Conservation (phyloP, 2,888 invertebrate species). For the Hirtodrosophila trivittata region DNA sequence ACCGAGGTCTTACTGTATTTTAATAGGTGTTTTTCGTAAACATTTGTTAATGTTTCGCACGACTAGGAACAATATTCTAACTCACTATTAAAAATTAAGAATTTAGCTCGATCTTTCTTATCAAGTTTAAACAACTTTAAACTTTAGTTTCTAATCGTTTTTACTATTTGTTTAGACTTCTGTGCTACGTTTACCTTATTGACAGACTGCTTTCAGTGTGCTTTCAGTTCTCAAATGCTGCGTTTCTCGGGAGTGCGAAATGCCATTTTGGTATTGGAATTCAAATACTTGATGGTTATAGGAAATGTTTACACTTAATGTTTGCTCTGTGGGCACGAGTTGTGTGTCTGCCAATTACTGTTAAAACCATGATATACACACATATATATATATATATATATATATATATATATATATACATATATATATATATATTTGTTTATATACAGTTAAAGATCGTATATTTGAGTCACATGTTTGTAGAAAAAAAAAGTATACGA, state of each 20-base stretch:
- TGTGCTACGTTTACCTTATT: too few species aligned
- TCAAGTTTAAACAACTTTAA: too few species aligned
- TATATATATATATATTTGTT: conserved; percentile 15
- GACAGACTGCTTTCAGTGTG: background rate
- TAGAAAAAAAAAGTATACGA: conserved; percentile 20
- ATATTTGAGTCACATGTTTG: conserved; percentile 52
- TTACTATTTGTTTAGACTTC: too few species aligned
- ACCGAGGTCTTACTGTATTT: too few species aligned
- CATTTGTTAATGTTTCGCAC: too few species aligned
- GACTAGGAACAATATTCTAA: too few species aligned
- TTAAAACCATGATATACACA: too few species aligned
- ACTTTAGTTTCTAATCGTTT: too few species aligned
- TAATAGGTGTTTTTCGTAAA: too few species aligned
- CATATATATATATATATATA: conserved; percentile 13
- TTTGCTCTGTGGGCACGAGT: conserved; percentile 51
- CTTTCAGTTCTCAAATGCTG: conserved; percentile 8
- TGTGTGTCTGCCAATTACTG: conserved; percentile 42
- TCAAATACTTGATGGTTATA: conserved; percentile 19
- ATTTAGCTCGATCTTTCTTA: too few species aligned
- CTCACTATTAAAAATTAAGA: too few species aligned
- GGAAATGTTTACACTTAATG: conserved; percentile 43
- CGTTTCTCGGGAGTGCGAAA: conserved; percentile 1
- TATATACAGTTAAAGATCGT: conserved; percentile 14
- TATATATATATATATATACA: conserved; percentile 19
- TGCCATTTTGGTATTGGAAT: background rate